Conservation (phyloP, 2,888 invertebrate species). For the Hypolimnas misippus region DNA sequence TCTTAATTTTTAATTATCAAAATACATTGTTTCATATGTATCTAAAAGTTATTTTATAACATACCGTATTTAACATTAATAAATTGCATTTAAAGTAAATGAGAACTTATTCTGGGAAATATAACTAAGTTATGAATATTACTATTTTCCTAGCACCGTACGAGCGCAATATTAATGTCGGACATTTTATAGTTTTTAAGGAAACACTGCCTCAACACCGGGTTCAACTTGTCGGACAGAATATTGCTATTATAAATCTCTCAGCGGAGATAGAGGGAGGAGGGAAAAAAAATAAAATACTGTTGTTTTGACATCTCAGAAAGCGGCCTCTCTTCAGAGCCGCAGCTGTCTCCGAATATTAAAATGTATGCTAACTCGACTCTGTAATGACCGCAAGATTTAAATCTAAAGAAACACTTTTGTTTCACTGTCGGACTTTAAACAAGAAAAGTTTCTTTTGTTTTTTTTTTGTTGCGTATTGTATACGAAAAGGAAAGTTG, state of each 20-base stretch:
- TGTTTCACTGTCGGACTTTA: conserved; percentile 55
- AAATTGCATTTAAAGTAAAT: conserved; percentile 20
- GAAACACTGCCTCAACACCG: conserved; percentile 57
- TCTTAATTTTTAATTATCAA: too few relatives aligned
- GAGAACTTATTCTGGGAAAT: conserved; percentile 4
- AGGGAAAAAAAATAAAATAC: conserved; percentile 55
- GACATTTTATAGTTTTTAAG: conserved; percentile 41
- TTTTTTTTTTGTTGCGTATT: conserved; percentile 37
- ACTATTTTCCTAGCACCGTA: conserved; percentile 4
- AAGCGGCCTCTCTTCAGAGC: conserved; percentile 30
- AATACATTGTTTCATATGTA: too few relatives aligned
- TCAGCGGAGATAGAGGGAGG: conserved; percentile 42
- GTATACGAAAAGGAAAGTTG: conserved; percentile 32
- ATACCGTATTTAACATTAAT: conserved; percentile 15
- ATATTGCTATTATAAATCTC: conserved; percentile 72
- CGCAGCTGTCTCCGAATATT: conserved; percentile 38
- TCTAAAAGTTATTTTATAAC: conserved; percentile 9
- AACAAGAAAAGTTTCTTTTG: conserved; percentile 64
- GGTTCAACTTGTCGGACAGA: conserved; percentile 54
- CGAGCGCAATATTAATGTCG: conserved; percentile 13
- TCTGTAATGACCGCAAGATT: conserved; percentile 71
- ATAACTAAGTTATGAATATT: conserved; percentile 12
- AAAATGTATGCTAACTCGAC: conserved; percentile 72
- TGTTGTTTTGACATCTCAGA: conserved; percentile 18
- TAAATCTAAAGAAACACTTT: conserved; percentile 66